Base-by-base conservation (phyloP, 2,888 invertebrate genomes). In the Caenorhabditis sulstoni region DNA sequence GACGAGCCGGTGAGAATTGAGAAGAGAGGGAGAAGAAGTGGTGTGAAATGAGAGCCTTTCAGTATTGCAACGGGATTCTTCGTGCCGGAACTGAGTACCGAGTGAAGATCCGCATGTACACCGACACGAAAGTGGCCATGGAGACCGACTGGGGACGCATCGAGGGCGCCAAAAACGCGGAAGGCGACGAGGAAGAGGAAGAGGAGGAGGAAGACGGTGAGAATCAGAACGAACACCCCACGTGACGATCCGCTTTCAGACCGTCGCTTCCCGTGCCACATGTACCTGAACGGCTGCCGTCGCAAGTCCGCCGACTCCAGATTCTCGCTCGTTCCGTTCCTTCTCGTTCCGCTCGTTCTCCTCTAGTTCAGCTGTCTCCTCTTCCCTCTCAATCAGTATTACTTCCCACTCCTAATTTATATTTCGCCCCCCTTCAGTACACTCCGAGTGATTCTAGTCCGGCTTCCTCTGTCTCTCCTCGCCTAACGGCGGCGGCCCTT, bases 271-370 rank as follows among this genome's bases (percentile, higher is more conserved):
- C 89, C 89, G 7, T 89, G 89, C 62, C 85, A 89, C 75, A 89
- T 89, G 89, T 89, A 89, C 67, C 73, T 89, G 70, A 89, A 89
- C 66, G 88, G 88, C 5, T 89, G 88, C 68, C 86, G 86, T n/a
- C 71, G 82, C 18, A 87, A 83, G 22, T 22, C 68, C 35, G 53
- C 66, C 18, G 37, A 29, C 16, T 37, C 47, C 44, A 52, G 41
- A 58, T 73, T 64, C 37, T 58, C 74, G 4, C 0, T 39, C 14
- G 61, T 74, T 61, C 55, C 66, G 66, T 37, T 66, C 12, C 29
- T 65, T 18, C n/a, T 74, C 20, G 0, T 59, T 20, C 14, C 49
- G 23, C 14, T 73, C 12, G 7, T 71, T 5, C 50, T 73, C 23
- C 41, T 44, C 20, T 62, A 65, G 22, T 29, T 22, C 39, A 2